Base-by-base conservation (phyloP, 2,888 invertebrate genomes). In the Hymenopus coronatus region DNA sequence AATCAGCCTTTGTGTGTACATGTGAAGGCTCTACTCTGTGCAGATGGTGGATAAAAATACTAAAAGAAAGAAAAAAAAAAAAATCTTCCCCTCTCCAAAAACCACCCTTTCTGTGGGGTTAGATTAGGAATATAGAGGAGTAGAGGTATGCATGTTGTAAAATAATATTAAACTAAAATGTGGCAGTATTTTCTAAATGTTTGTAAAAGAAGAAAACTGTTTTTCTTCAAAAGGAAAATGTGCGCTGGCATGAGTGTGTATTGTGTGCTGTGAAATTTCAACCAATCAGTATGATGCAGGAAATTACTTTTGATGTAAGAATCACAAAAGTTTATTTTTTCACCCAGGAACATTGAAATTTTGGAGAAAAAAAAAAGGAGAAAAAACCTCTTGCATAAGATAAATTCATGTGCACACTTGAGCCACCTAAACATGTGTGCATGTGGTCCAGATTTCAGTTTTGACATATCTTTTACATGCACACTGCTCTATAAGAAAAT, bases 111-210 rank as follows among this genome's bases (percentile, higher is more conserved):
- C 28, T 83, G 83, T 28, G 83, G 83, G 28, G 54, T 28, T 85
- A 85, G 85, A 85, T 28, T 85, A 85, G 54, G 25, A 20, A 70
- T 20, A 15, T 70, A 70, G 54, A 70, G 15, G 85, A 85, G 85
- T 85, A 85, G 85, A 54, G 85, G 85, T 85, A 70, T 46, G 85
- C 85, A 28, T 85, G 33, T 84, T 84, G 85, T 85, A 40, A 46
- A 46, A 33, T 46, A 46, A 85, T 54, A 85, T 70, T 70, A 15
- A 70, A 70, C 54, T 70, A 70, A 70, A 70, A 70, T 70, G 54
- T 70, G 54, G 54, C 85, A 85, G 85, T 85, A 85, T 85, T 85
- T 85, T 85, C 85, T 85, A 85, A 85, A 85, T 85, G 85, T 85
- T 85, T 85, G 85, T 85, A 85, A 85, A 84, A 85, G 85, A 46